These are phyloP conservation scores for Ceryle rudis DNA, from an alignment of 2,797 vertebrate species.

Conservation along the genomic window DNA sequence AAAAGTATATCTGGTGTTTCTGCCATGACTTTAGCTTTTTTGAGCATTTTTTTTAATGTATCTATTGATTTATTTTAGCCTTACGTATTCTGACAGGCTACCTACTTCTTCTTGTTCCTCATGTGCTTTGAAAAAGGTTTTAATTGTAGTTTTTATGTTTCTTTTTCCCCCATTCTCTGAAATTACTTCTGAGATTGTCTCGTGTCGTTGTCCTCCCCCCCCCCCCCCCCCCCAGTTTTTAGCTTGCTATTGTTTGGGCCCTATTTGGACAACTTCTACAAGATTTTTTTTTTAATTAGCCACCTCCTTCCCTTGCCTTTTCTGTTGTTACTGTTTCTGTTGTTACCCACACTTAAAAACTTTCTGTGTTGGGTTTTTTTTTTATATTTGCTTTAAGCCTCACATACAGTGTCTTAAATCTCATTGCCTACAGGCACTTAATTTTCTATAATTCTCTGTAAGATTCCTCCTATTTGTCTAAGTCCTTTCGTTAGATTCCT, in stretches of 20 bases:
- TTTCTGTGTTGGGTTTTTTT: neutral
- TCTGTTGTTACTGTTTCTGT: neutral
- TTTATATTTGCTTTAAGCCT: neutral
- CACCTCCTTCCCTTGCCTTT: neutral
- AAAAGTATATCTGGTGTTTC: neutral
- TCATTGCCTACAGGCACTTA: neutral
- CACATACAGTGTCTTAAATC: neutral
- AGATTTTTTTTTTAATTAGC: constrained; percentile 11
- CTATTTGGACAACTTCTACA: neutral
- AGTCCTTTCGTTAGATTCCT: neutral
- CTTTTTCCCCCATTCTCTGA: neutral
- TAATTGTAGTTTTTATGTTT: neutral
- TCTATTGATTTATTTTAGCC: neutral
- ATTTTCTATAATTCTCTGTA: neutral
- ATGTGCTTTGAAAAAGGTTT: neutral
- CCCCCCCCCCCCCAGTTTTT: neutral
- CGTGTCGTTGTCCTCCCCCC: neutral
- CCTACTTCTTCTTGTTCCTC: neutral
- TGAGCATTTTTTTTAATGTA: neutral
- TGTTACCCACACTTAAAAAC: neutral
- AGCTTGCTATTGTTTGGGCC: constrained; percentile 21
- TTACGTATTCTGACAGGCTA: neutral
- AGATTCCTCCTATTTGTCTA: neutral
- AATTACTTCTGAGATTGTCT: neutral
- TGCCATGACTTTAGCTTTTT: neutral